phyloP scores from a whole-genome alignment of 2,113 vertebrate species.

The Rana temporaria region DNA sequence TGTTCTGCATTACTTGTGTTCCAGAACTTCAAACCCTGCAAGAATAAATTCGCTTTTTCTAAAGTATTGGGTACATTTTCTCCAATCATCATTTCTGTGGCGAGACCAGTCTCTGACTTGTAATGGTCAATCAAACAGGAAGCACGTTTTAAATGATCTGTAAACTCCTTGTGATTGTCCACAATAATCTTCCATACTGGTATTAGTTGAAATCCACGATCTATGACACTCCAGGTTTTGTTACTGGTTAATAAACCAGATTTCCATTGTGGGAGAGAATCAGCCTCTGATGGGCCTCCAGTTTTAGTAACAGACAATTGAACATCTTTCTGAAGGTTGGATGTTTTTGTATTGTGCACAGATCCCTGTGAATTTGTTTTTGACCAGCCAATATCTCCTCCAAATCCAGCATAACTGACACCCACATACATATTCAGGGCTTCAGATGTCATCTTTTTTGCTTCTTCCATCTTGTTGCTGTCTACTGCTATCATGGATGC shows the following conservation, averaged over 20 bases:
- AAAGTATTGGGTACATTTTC: constrained; percentile 46
- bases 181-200: constrained; percentile 70
- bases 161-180: constrained; percentile 65
- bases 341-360: fast-evolving
- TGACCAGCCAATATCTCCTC: fast-evolving
- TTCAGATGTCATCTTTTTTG: constrained; percentile 51
- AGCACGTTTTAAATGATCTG: constrained; percentile 11
- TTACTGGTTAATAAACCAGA: constrained; percentile 60
- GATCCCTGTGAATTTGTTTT: neutral
- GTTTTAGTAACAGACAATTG: constrained; percentile 56
- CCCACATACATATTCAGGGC: neutral
- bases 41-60: constrained; percentile 56
- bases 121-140: constrained; percentile 56
- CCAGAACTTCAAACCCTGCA: constrained; percentile 61
- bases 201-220: constrained; percentile 63
- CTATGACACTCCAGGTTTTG: constrained; percentile 68
- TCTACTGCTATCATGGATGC: constrained; percentile 60
- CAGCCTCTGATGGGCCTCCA: constrained; percentile 63
- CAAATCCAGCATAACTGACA: neutral
- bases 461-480: constrained; percentile 35
- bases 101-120: neutral
- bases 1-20: neutral
- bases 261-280: constrained; percentile 66
- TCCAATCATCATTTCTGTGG: neutral
- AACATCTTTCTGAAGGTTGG: constrained; percentile 16